Evolutionary conservation across 2,888 invertebrate genomes (phyloP).

Genomic region (Hypolimnas misippus): DNA sequence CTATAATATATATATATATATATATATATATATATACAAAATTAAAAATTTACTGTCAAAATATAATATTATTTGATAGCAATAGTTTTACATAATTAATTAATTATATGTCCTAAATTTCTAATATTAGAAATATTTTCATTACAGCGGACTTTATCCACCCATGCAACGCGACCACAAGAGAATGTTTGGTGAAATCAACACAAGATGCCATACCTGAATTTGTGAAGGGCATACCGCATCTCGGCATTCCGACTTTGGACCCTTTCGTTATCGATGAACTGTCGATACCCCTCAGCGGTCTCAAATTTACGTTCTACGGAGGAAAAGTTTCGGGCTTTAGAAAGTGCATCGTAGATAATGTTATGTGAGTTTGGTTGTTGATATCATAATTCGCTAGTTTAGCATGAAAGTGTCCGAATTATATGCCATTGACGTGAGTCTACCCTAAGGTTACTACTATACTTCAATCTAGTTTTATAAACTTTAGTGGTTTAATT

Average conservation of each 20-base stretch:
- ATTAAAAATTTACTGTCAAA: no score
- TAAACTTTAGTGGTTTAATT: no score
- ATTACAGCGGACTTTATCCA: constrained; percentile 70
- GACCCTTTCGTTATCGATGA: constrained; percentile 75
- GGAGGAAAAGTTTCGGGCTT: constrained; percentile 73
- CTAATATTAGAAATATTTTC: constrained; percentile 16
- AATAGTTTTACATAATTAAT: no score
- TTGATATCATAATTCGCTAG: no score
- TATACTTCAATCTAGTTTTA: no score
- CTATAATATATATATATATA: no score
- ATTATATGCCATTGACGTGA: no score
- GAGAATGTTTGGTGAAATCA: constrained; percentile 63
- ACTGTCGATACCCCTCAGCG: constrained; percentile 64
- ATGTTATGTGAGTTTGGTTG: constrained; percentile 64
- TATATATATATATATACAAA: no score
- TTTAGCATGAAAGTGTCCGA: no score
- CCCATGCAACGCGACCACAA: constrained; percentile 66
- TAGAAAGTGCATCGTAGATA: constrained; percentile 68
- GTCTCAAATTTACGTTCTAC: constrained; percentile 71
- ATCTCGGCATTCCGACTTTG: constrained; percentile 58
- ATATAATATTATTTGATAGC: no score
- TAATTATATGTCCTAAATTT: no score
- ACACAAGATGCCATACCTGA: constrained; percentile 70
- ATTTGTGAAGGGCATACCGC: constrained; percentile 70
- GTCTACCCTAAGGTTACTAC: no score